Evolutionary conservation across 2,888 invertebrate genomes (phyloP).

Genomic region (Oscheius onirici): DNA sequence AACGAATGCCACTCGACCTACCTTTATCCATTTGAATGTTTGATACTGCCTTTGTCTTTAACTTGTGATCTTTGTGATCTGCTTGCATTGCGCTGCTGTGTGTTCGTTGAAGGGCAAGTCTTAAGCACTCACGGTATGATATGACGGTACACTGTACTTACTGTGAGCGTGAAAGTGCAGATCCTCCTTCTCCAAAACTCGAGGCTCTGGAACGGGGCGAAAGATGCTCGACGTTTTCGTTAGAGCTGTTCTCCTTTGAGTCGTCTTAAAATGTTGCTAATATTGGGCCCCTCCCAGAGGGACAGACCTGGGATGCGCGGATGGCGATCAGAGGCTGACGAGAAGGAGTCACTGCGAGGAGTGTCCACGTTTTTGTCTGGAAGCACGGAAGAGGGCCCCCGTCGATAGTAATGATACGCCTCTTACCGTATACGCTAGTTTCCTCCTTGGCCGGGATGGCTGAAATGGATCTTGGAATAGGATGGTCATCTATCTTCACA

Average conservation of each 20-base stretch:
- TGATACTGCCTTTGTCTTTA: constrained; percentile 23
- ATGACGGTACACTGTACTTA: constrained; percentile 18
- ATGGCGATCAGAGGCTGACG: constrained; percentile 34
- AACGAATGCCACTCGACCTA: neutral
- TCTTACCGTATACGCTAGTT: constrained; percentile 24
- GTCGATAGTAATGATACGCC: constrained; percentile 3
- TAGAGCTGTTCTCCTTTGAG: constrained; percentile 34
- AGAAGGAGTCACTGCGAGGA: constrained; percentile 34
- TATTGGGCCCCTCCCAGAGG: constrained; percentile 9
- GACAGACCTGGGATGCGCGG: constrained; percentile 25
- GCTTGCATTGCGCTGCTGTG: constrained; percentile 39
- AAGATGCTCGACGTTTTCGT: constrained; percentile 30
- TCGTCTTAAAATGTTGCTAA: constrained; percentile 29
- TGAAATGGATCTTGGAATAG: constrained; percentile 48
- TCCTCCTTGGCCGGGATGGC: constrained; percentile 35
- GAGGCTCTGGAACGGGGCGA: constrained; percentile 36
- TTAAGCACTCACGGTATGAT: constrained; percentile 11
- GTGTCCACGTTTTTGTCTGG: constrained; percentile 29
- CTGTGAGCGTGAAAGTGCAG: constrained; percentile 38
- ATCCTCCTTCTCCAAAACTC: constrained; percentile 36
- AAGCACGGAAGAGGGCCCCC: neutral
- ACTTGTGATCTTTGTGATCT: constrained; percentile 10
- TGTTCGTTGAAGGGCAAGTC: constrained; percentile 40
- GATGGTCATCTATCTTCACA: constrained; percentile 35
- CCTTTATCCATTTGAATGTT: constrained; percentile 28